Base-by-base conservation (phyloP, 2,797 vertebrate species). In the Falco novaeseelandiae region DNA sequence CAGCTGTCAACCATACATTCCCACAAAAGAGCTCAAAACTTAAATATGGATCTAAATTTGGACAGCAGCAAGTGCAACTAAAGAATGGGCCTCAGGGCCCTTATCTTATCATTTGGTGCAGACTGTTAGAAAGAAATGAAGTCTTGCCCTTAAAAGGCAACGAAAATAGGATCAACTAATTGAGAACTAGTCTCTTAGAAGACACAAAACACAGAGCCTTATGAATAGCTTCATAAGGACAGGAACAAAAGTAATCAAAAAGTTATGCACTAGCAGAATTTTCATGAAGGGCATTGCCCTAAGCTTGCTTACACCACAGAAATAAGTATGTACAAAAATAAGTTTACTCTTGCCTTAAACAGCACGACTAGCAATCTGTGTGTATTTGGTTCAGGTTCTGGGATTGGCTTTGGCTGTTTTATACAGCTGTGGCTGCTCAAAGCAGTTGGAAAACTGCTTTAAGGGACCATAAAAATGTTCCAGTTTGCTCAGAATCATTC, bases 401-500 rank as follows among this genome's bases (percentile, higher is more conserved):
- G 63, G 63, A 86, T 40, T 54, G 49, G 69, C 40, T 90, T 74
- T 74, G 44, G 30, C 38, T 57, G 65, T 40, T 82, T 90, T 72
- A 52, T 38, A 42, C 27, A 87, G 51, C 62, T 87, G 14, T 49
- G 78, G 44, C 70, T 92, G 49, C 74, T 82, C 78, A 92, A 89
- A 94, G 49, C 71, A 92, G 74, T 49, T 77, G 40, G 81, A 88
- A 91, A 91, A 72, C n/a, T 89, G 80, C 46, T 58, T 21, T 44
- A 65, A 84, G 13, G 30, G 46, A 30, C 29, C 32, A 67, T 70
- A 61, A 90, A 94, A 92, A 29, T 48, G 40, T 59, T 89, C 38
- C 30, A 65, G 51, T 77, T 93, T 78, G 23, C 26, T 83, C 63
- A 94, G 80, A 92, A 90, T 89, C 91, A 88, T 91, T 89, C 79